Evolutionary conservation across 1,140 invertebrate genomes (phyloP).

Genomic region (Drosophila subobscura): DNA sequence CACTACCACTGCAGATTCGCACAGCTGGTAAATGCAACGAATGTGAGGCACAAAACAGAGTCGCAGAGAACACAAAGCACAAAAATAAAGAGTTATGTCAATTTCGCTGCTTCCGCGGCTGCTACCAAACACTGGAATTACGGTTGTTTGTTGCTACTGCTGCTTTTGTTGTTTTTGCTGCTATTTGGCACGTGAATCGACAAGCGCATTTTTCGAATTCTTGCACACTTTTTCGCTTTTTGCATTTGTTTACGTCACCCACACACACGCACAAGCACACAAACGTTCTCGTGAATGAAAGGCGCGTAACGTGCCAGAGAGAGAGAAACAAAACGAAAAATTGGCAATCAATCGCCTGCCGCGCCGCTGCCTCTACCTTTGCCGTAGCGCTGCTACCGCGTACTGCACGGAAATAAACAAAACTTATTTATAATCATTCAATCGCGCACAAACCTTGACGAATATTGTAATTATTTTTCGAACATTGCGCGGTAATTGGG

Average conservation of each 20-base stretch:
- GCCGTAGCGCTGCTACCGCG: slow-evolving; percentile 9
- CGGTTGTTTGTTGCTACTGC: slow-evolving; percentile 4
- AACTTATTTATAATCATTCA: slow-evolving; percentile 20
- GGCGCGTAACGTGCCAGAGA: slow-evolving; percentile 45
- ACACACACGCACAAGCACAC: slow-evolving; percentile 26
- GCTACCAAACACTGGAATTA: background rate
- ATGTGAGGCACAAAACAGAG: slow-evolving; percentile 68
- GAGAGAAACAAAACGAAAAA: slow-evolving; percentile 22
- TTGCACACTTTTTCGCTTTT: slow-evolving; percentile 50
- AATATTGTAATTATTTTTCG: too few relatives aligned
- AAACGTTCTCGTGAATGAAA: slow-evolving; percentile 43
- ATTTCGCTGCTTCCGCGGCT: slow-evolving; percentile 14
- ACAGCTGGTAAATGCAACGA: slow-evolving; percentile 66
- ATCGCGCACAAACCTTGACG: too few relatives aligned
- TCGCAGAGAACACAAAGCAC: slow-evolving; percentile 58
- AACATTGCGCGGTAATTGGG: slow-evolving; percentile 7
- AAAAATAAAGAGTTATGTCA: slow-evolving; percentile 44
- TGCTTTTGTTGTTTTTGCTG: slow-evolving; percentile 35
- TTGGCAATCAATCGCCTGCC: slow-evolving; percentile 19
- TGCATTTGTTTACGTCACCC: slow-evolving; percentile 75
- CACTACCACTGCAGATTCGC: slow-evolving; percentile 40
- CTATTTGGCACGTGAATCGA: slow-evolving; percentile 67
- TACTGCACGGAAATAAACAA: slow-evolving; percentile 31
- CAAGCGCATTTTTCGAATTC: slow-evolving; percentile 52
- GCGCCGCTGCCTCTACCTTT: slow-evolving; percentile 12